phyloP scores from a whole-genome alignment of 2,888 invertebrate genomes.

The Minunthozetes semirufus region DNA sequence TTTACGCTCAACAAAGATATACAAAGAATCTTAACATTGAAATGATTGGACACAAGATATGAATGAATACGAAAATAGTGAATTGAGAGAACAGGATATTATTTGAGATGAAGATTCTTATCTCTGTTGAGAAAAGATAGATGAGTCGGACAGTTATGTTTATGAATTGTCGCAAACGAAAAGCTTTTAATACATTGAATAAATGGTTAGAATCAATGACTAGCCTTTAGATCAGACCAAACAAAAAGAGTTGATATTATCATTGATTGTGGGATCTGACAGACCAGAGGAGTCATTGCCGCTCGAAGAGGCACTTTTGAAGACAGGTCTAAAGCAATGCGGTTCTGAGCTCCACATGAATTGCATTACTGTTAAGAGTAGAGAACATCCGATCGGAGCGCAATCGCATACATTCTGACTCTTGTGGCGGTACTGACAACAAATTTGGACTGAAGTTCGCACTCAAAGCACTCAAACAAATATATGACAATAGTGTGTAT shows the following conservation, averaged over 20 bases:
- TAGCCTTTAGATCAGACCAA: neutral
- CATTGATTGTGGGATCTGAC: constrained; percentile 6
- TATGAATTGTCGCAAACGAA: neutral
- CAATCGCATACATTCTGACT: neutral
- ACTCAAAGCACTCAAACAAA: neutral
- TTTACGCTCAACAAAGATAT: no score
- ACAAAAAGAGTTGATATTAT: constrained; percentile 14
- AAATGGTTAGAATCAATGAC: constrained; percentile 1
- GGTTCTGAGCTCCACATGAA: constrained; percentile 23
- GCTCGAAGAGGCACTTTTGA: constrained; percentile 11
- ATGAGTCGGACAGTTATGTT: constrained; percentile 1
- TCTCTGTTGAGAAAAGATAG: neutral
- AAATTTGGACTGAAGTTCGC: neutral
- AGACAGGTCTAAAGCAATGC: neutral
- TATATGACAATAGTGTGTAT: neutral
- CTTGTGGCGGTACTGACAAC: neutral
- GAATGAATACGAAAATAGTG: neutral
- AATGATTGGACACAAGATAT: constrained; percentile 3
- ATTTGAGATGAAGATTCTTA: neutral
- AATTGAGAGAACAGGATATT: neutral
- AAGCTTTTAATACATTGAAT: neutral
- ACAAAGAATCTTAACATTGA: neutral
- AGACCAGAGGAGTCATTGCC: constrained; percentile 6
- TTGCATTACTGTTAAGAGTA: neutral
- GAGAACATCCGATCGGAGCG: neutral